Conservation (phyloP, 2,797 vertebrate genomes). For the Antrozous pallidus region DNA sequence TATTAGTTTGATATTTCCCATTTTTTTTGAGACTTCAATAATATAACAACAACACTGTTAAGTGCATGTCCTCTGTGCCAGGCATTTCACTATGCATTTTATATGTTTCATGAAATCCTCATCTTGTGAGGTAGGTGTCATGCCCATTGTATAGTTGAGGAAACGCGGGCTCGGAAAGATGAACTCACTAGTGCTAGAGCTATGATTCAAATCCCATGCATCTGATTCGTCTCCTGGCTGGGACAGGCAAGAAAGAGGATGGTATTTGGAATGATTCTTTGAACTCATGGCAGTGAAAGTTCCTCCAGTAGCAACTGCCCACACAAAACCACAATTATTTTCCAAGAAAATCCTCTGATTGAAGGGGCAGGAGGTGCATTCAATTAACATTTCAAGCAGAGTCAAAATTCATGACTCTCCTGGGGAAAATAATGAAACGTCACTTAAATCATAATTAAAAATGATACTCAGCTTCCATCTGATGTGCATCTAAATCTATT, state of each 20-base stretch:
- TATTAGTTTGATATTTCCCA: background rate
- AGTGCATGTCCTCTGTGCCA: background rate
- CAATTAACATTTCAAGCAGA: conserved; percentile 65
- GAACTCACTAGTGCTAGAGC: background rate
- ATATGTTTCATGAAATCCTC: background rate
- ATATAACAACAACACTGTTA: background rate
- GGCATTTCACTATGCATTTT: background rate
- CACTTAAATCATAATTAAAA: conserved; percentile 76
- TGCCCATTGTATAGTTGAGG: background rate
- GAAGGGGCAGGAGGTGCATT: conserved; percentile 50
- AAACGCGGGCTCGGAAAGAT: background rate
- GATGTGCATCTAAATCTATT: conserved; percentile 74
- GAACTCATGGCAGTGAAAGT: background rate
- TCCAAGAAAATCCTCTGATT: conserved; percentile 18
- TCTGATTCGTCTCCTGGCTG: background rate
- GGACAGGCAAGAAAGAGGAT: background rate
- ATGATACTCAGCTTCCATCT: conserved; percentile 69
- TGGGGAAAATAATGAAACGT: conserved; percentile 57
- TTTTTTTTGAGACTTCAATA: background rate
- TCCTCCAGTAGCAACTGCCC: background rate
- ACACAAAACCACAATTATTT: conserved; percentile 6
- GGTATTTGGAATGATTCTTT: background rate
- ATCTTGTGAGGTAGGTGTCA: background rate
- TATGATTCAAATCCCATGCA: background rate
- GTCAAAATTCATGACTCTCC: conserved; percentile 61